Conservation (phyloP, 1,140 invertebrate genomes). For the Melanaphis sacchari region DNA sequence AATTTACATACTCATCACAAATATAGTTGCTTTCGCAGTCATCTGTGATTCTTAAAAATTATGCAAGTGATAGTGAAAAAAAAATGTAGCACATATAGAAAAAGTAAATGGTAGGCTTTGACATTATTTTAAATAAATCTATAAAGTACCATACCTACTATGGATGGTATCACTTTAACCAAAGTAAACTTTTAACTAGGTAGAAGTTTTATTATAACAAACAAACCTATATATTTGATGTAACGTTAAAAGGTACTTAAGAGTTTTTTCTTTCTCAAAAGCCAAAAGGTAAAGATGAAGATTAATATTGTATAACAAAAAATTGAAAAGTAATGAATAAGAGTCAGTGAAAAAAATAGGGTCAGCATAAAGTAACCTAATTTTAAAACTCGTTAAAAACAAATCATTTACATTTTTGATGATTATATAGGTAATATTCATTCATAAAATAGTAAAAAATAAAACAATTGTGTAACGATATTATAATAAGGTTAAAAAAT, state of each 20-base stretch:
- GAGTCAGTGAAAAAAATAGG: background rate
- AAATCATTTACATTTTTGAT: background rate
- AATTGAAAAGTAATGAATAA: background rate
- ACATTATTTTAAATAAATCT: background rate
- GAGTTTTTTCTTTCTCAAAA: background rate
- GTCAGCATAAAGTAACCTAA: background rate
- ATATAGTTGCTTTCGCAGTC: background rate
- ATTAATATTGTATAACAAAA: background rate
- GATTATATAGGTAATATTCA: background rate
- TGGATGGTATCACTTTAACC: background rate
- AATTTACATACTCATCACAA: background rate
- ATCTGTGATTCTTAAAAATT: background rate
- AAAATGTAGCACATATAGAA: background rate
- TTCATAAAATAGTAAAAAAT: background rate
- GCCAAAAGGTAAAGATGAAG: background rate
- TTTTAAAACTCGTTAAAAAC: background rate
- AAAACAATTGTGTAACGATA: background rate
- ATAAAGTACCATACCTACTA: background rate
- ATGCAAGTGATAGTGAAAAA: background rate
- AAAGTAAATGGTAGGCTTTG: background rate
- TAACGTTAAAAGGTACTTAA: background rate
- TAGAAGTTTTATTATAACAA: background rate
- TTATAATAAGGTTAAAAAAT: background rate
- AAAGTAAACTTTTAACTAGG: background rate
- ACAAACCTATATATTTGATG: constrained; percentile 3